Conservation (phyloP, 1,140 invertebrate species). For the Tyrophagus putrescentiae region DNA sequence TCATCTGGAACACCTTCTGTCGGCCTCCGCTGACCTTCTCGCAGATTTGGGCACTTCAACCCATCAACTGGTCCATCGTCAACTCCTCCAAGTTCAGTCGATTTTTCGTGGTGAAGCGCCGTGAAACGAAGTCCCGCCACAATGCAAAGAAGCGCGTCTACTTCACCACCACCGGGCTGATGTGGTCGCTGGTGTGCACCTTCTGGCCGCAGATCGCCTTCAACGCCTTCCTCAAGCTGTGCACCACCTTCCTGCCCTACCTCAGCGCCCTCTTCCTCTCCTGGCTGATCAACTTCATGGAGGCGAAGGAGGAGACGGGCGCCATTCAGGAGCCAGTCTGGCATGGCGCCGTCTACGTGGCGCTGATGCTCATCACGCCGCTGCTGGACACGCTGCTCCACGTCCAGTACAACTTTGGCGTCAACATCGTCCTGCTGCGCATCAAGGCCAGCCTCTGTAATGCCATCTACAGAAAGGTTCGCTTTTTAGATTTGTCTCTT, state of each 20-base stretch:
- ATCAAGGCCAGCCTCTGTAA: conserved; percentile 16
- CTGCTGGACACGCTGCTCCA: conserved; percentile 15
- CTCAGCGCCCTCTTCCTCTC: conserved; percentile 50
- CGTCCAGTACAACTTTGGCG: conserved; percentile 14
- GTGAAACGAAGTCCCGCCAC: neutral
- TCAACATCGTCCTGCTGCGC: conserved; percentile 1
- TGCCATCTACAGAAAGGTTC: conserved; percentile 20
- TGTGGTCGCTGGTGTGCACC: conserved; percentile 12
- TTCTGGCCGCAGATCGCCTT: conserved; percentile 50
- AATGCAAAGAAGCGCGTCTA: neutral
- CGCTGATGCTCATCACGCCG: conserved; percentile 18
- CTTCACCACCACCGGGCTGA: neutral
- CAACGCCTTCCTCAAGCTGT: conserved; percentile 55
- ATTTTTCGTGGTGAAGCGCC: conserved; percentile 35
- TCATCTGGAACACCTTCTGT: conserved; percentile 4
- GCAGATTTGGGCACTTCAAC: conserved; percentile 9
- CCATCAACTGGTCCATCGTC: conserved; percentile 57
- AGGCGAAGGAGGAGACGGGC: neutral
- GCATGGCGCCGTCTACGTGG: conserved; percentile 18
- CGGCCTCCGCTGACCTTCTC: conserved; percentile 13
- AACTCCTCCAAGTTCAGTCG: conserved; percentile 69
- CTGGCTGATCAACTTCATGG: conserved; percentile 18
- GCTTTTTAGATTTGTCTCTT: neutral
- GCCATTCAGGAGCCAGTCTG: conserved; percentile 26
- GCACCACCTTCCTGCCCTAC: conserved; percentile 71